Conservation (phyloP, 1,140 invertebrate genomes). For the Lysiphlebus fabarum region DNA sequence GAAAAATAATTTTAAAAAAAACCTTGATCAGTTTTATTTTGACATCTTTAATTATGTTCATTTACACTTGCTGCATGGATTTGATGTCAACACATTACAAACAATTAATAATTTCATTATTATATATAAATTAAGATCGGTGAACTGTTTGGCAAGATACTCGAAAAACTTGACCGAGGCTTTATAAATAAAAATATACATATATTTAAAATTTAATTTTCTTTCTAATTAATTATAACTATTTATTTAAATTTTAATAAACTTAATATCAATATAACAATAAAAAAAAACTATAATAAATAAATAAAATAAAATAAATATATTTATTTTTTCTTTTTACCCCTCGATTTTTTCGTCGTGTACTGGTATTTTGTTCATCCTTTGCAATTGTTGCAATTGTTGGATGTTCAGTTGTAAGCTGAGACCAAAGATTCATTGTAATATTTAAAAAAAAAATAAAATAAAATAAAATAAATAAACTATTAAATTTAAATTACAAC, state of each 20-base stretch:
- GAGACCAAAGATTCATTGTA: constrained; percentile 65
- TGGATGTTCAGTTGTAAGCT: constrained; percentile 61
- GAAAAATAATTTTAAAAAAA: no score
- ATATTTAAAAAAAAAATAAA: constrained; percentile 1
- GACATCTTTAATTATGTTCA: no score
- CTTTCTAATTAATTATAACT: no score
- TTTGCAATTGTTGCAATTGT: constrained; percentile 58
- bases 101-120: no score
- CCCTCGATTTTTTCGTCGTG: constrained; percentile 56
- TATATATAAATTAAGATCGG: no score
- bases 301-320: constrained; percentile 11
- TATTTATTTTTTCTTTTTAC: constrained; percentile 45
- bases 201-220: no score
- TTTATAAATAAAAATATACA: constrained; percentile 18
- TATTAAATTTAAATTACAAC: background rate
- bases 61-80: no score
- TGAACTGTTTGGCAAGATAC: no score
- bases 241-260: background rate
- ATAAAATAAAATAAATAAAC: background rate
- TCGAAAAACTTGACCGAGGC: no score
- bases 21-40: no score
- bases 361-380: constrained; percentile 59
- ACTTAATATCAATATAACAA: constrained; percentile 1
- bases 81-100: no score
- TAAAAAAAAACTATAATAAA: constrained; percentile 23